Evolutionary conservation across 2,888 invertebrate genomes (phyloP), one percentile per base, ranked within the genome.

Genomic region (Cryptocheilus praepositus): DNA sequence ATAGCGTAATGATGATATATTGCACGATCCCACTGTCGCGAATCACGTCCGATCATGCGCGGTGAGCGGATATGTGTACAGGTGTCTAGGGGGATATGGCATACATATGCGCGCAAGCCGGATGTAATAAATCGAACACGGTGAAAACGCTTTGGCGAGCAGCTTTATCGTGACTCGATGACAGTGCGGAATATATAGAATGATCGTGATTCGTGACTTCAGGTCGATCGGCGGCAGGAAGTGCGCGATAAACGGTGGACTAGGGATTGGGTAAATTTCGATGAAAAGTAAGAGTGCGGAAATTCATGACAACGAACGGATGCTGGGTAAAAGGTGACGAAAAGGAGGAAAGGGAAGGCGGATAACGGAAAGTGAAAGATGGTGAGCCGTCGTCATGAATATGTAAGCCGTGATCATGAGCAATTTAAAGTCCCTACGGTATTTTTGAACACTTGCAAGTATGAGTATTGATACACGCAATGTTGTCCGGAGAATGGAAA

Each of bases 391-490:
- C 69, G 76, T n/a, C n/a, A n/a, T n/a, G n/a, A n/a, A n/a, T n/a
- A n/a, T n/a, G 61, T 62, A 45, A 67, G 68, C 70, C 83, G 82
- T 81, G 83, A 84, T 84, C 84, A 81, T 79, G 83, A 85, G 85
- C 85, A 85, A 86, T 86, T 84, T 83, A 79, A 85, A 83, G 80
- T 82, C 75, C 36, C 81, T 83, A 84, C 84, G 74, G 64, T 76
- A 80, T 77, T 5, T 25, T 80, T 76, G 76, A 79, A 81, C 82
- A 80, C 72, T 74, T 76, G 81, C 73, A 77, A 76, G 71, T 76
- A 71, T 83, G 83, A 80, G 81, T 83, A 81, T 80, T 83, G 78
- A 78, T 77, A 81, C 84, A 81, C 70, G 80, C 74, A 76, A n/a
- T n/a, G n/a, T n/a, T n/a, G n/a, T n/a, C n/a, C n/a, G n/a, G n/a